phyloP scores from a whole-genome alignment of 2,797 vertebrate genomes.

The Glyptemys insculpta region DNA sequence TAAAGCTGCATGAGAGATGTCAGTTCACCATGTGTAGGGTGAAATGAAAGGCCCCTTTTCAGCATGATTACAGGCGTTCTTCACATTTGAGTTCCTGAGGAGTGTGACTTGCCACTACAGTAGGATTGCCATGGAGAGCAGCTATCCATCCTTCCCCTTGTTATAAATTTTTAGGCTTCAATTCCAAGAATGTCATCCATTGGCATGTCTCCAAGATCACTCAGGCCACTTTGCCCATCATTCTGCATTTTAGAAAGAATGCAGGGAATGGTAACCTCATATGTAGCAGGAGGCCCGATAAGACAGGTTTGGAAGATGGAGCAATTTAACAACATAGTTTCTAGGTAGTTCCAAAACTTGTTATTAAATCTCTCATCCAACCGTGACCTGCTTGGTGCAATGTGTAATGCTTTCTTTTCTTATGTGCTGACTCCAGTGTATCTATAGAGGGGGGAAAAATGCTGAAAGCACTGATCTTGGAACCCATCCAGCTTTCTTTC shows the following conservation, averaged over 20 bases:
- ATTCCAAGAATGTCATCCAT: not conserved
- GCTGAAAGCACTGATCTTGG: slow-evolving; percentile 20
- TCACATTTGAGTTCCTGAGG: not conserved
- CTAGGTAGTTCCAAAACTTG: not conserved
- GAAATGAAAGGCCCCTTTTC: not conserved
- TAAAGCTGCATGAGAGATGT: not conserved
- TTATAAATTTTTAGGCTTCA: not conserved
- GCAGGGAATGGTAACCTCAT: not conserved
- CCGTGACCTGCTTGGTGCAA: not conserved
- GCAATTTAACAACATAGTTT: not conserved
- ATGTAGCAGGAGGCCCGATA: not conserved
- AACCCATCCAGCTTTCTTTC: slow-evolving; percentile 46
- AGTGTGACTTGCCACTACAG: accelerated
- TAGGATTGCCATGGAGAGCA: not conserved
- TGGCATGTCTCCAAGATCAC: not conserved
- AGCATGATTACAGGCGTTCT: not conserved
- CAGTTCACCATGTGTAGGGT: not conserved
- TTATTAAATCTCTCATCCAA: slow-evolving; percentile 4
- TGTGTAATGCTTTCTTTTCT: slow-evolving; percentile 4
- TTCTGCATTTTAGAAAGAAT: not conserved
- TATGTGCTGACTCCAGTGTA: slow-evolving; percentile 16
- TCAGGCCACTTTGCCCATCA: not conserved
- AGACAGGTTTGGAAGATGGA: not conserved
- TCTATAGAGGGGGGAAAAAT: not conserved
- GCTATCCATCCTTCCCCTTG: not conserved